Evolutionary conservation across 1,140 invertebrate genomes (phyloP), one percentile per base, ranked within the genome.

Genomic region (Papilio helenus): DNA sequence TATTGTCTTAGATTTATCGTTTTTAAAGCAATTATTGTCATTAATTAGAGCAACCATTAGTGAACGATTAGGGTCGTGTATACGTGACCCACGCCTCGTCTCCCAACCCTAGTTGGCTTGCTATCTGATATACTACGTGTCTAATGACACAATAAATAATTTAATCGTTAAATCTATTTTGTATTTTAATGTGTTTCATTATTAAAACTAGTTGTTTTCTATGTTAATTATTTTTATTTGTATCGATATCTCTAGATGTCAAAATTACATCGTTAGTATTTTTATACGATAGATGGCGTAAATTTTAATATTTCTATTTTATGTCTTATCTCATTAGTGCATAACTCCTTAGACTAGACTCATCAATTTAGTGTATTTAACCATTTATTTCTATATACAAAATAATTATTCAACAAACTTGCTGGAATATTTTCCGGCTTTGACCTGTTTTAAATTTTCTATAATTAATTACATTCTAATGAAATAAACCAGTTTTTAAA

Each of bases 31-130:
- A 74, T 74, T 44, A 74, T 51, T 49, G 44, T 18, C n/a, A 49
- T 74, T 74, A 74, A 74, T 74, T 49, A 74, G 8, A 74, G 44
- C 12, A 1, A 44, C 46, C 44, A 51, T 74, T 74, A 74, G 46
- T 51, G 20, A 44, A 51, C 23, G n/a, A 74, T 74, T 74, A 26
- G 42, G 20, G 20, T 26, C 72, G n/a, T 23, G 61, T n/a, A 61
- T 73, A 74, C 72, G 72, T 74, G 72, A 74, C 72, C 46, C 72
- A 3, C 4, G 12, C 20, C 12, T 23, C 72, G 72, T 74, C 39
- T 51, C 3, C 44, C 26, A 29, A 29, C 23, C 61, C 61, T 29
- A 34, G 61, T 58, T 39, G 18, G 18, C 12, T 61, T 10, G 14
- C 58, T 61, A 61, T 61, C 58, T 61, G 23, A 26, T 18, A 58